phyloP scores from a whole-genome alignment of 2,888 invertebrate genomes.

The Brachypalpus laphriformis region DNA sequence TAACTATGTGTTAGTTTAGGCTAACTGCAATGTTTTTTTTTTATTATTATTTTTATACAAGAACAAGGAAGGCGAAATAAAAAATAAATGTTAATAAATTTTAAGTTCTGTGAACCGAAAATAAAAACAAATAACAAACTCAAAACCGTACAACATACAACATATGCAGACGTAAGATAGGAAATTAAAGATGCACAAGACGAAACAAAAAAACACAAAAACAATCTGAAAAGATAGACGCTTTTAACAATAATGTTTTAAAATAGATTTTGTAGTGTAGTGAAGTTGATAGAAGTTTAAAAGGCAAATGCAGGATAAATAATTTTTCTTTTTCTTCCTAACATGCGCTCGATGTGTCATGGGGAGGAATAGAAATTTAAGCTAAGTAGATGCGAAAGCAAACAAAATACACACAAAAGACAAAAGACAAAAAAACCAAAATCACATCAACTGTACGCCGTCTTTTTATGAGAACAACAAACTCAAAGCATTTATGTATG shows the following conservation, averaged over 20 bases:
- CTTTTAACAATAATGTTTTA: slow-evolving; percentile 42
- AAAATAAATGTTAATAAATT: slow-evolving; percentile 26
- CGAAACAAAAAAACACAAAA: neutral
- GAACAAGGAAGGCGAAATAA: slow-evolving; percentile 41
- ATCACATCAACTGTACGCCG: neutral
- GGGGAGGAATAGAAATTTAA: neutral
- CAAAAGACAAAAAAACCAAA: neutral
- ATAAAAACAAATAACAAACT: slow-evolving; percentile 11
- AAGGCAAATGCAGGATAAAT: neutral
- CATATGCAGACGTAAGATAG: slow-evolving; percentile 40
- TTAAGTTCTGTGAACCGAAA: slow-evolving; percentile 69
- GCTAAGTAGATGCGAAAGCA: neutral
- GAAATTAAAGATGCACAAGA: slow-evolving; percentile 32
- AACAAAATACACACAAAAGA: neutral
- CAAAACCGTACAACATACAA: slow-evolving; percentile 16
- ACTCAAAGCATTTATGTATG: slow-evolving; percentile 49
- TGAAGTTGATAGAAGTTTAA: no score
- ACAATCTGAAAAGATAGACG: slow-evolving; percentile 21
- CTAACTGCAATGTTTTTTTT: slow-evolving; percentile 63
- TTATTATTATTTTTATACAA: slow-evolving; percentile 42
- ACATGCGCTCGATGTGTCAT: neutral
- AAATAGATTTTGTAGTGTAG: slow-evolving; percentile 17
- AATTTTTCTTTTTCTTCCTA: neutral
- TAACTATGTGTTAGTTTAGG: slow-evolving; percentile 63
- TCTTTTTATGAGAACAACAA: slow-evolving; percentile 21